Evolutionary conservation across 2,113 vertebrate species (phyloP), one percentile per base, ranked within the genome.

Genomic region (Ceuthmochares aereus): DNA sequence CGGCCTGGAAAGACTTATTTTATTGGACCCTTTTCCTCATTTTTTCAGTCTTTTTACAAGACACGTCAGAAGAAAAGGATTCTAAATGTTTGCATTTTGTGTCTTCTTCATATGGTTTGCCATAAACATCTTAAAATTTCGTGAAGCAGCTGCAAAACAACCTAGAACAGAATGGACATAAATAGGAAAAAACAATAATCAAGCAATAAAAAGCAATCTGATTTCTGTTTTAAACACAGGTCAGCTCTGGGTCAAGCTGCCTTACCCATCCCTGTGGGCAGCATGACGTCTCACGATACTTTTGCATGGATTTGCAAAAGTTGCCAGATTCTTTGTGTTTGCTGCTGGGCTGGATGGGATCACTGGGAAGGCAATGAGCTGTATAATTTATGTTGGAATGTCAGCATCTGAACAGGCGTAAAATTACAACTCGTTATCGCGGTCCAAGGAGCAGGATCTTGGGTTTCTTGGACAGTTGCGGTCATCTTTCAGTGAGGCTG

Each of bases 371-470:
- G 45, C 73, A 82, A 30, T 7, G 89, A 96, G 74, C 93, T 94
- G 73, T n/a, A 5, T 82, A 84, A 96, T 94, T 95, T 87, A 54
- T 60, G 58, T 82, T 37, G 81, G 89, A 94, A 96, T 79, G 69
- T 56, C 62, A 62, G 36, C 40, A 19, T 68, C 7, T 0, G 8
- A 84, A 30, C 37, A 45, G 69, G 89, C 4, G 0, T 91, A 37
- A 95, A 94, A 79, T 85, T 68, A 79, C 84, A 69, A 47, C 66
- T 90, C 1, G 0, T 75, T 92, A 43, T 40, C 32, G 2, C 1
- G 9, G 47, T 9, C 27, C 3, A 4, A 49, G 73, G 60, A 89
- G 66, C 12, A 16, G 29, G n/a, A 40, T 13, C 77, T 72, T 83
- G 36, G 34, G 21, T 82, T 87, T 81, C 74, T 47, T 32, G 40